phyloP scores from a whole-genome alignment of 2,797 vertebrate species.

The Enteromius afrohamiltoni region DNA sequence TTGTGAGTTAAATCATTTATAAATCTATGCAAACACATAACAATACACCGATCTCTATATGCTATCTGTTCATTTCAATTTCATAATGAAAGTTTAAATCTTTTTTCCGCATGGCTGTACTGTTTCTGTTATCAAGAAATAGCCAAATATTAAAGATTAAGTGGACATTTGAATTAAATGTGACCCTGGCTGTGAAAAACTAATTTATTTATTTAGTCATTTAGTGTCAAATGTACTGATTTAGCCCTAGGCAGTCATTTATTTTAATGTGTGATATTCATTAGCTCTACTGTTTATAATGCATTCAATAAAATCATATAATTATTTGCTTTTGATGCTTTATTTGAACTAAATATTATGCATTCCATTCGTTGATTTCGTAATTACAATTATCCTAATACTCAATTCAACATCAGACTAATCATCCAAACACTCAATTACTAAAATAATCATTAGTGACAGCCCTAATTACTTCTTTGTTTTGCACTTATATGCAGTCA shows the following conservation, averaged over 20 bases:
- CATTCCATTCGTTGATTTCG: too few species aligned
- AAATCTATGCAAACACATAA: neutral
- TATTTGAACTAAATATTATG: neutral
- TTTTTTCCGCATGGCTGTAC: neutral
- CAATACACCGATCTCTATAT: neutral
- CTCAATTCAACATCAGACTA: neutral
- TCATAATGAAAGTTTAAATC: neutral
- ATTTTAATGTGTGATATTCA: neutral
- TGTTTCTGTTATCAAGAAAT: neutral
- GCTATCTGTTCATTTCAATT: neutral
- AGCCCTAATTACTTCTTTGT: neutral
- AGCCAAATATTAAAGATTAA: neutral
- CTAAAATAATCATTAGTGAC: neutral
- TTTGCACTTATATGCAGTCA: neutral
- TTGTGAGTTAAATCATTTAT: neutral
- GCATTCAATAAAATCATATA: neutral
- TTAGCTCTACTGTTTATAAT: neutral
- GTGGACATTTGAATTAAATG: neutral
- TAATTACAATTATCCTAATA: neutral
- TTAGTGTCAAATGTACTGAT: too few species aligned
- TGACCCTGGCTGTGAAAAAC: too few species aligned
- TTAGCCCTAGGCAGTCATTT: neutral
- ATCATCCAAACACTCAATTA: too few species aligned
- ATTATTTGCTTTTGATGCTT: neutral
- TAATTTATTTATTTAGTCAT: too few species aligned